Evolutionary conservation across 2,888 invertebrate genomes (phyloP).

Genomic region (Boloria euphrosyne): DNA sequence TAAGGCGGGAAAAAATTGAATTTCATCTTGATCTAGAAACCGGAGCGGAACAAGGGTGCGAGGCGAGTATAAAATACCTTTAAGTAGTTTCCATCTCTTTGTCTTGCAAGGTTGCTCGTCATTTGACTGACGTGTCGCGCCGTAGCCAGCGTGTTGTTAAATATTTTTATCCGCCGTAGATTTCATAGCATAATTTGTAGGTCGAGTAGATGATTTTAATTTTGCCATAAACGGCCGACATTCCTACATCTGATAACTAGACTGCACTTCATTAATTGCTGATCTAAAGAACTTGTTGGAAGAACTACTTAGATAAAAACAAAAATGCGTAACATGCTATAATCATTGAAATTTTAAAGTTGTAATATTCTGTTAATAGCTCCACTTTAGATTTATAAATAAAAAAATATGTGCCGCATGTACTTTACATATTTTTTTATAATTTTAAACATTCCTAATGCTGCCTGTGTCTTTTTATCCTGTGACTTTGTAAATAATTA

Average conservation of each 20-base stretch:
- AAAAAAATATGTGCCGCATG: not conserved
- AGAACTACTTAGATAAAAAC: not conserved
- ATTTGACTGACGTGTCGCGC: too few species aligned
- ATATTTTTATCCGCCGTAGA: constrained; percentile 15
- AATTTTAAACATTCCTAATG: too few species aligned
- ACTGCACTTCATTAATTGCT: constrained; percentile 12
- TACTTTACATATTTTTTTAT: not conserved
- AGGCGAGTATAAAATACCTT: too few species aligned
- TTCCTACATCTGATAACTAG: constrained; percentile 5
- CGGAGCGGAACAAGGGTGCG: too few species aligned
- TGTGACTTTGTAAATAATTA: not conserved
- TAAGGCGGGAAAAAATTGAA: too few species aligned
- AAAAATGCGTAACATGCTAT: not conserved
- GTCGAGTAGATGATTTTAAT: constrained; percentile 35
- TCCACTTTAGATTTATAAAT: not conserved
- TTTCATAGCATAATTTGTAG: constrained; percentile 32
- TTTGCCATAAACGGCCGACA: constrained; percentile 20
- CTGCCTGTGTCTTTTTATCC: not conserved
- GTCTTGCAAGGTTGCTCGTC: too few species aligned
- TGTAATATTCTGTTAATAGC: constrained; percentile 1
- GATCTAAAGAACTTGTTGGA: not conserved
- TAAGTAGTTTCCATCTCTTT: too few species aligned
- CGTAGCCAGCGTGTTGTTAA: too few species aligned
- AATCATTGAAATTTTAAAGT: constrained; percentile 1
- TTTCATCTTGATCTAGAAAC: too few species aligned